Evolutionary conservation across 2,888 invertebrate species (phyloP).

Genomic region (Embidobia sp.): DNA sequence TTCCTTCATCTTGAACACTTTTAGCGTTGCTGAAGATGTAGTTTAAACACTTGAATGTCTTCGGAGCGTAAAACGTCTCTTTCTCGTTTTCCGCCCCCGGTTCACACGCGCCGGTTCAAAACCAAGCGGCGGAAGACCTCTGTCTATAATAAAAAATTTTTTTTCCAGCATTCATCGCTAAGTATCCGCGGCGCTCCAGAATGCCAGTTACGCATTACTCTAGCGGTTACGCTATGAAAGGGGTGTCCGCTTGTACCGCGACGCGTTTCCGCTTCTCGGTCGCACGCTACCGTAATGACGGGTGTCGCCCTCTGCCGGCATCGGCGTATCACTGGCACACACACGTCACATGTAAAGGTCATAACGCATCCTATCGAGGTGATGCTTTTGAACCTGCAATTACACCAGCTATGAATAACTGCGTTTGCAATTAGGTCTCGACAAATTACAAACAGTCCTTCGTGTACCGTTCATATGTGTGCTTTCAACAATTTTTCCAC

Average conservation of each 20-base stretch:
- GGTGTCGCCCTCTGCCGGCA: slow-evolving; percentile 64
- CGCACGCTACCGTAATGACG: slow-evolving; percentile 68
- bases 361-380: slow-evolving; percentile 50
- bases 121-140: slow-evolving; percentile 22
- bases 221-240: slow-evolving; percentile 64
- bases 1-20: neutral
- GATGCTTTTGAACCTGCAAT: slow-evolving; percentile 56
- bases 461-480: slow-evolving; percentile 38
- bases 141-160: slow-evolving; percentile 34
- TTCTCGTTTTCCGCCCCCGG: slow-evolving; percentile 21
- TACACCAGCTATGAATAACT: slow-evolving; percentile 55
- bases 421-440: slow-evolving; percentile 56
- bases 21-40: neutral
- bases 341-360: slow-evolving; percentile 43
- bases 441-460: slow-evolving; percentile 43
- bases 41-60: slow-evolving; percentile 13
- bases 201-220: slow-evolving; percentile 52
- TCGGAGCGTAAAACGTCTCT: slow-evolving; percentile 14
- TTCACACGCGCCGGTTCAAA: slow-evolving; percentile 47
- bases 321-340: slow-evolving; percentile 41
- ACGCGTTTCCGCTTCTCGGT: slow-evolving; percentile 59
- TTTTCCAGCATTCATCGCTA: slow-evolving; percentile 45
- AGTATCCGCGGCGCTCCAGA: slow-evolving; percentile 46
- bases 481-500: slow-evolving; percentile 55
- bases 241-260: slow-evolving; percentile 59